Base-by-base conservation (phyloP, 2,113 vertebrate genomes). In the Tautogolabrus adspersus region DNA sequence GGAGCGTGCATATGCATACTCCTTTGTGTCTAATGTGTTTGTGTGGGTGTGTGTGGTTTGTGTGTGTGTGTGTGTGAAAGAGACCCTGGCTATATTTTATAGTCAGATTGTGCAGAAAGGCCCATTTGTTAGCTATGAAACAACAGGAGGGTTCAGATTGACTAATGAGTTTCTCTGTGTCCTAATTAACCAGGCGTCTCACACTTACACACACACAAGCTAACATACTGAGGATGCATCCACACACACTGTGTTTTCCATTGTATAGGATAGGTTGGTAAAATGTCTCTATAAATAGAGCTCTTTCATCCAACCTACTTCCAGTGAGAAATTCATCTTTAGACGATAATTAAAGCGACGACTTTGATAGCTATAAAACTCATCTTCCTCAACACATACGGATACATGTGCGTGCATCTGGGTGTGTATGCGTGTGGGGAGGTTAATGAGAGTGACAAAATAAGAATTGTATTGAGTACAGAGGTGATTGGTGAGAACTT, bases 131-230 rank as follows among this genome's bases (percentile, higher is more conserved):
- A 93, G 90, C 94, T 90, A 81, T 76, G 75, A 88, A 93, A 91
- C 88, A 93, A 94, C 89, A 91, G 91, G 87, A 93, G 90, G 87
- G 89, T 92, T 93, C 91, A 94, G 88, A 93, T 93, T 95, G 95
- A 94, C 90, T 94, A 94, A 95, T 94, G 94, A 94, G 92, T 95
- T 95, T 94, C 92, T 93, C 88, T 93, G 89, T 93, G 93, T 94
- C 94, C 94, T 95, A 96, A 96, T 96, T 95, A 94, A 93, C 91
- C 89, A 89, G 82, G 71, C 88, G 19, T 71, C 94, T 93, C 79
- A 62, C 30, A 72, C 87, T 93, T 66, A 62, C 73, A 51, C 66
- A 59, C 63, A 70, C 44, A 55, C 70, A 57, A 66, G 55, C 58
- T 42, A 66, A 54, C 70, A 61, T 60, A 57, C 62, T 46, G 55